phyloP scores from a whole-genome alignment of 2,113 vertebrate species.

The Poeciliopsis prolifica region DNA sequence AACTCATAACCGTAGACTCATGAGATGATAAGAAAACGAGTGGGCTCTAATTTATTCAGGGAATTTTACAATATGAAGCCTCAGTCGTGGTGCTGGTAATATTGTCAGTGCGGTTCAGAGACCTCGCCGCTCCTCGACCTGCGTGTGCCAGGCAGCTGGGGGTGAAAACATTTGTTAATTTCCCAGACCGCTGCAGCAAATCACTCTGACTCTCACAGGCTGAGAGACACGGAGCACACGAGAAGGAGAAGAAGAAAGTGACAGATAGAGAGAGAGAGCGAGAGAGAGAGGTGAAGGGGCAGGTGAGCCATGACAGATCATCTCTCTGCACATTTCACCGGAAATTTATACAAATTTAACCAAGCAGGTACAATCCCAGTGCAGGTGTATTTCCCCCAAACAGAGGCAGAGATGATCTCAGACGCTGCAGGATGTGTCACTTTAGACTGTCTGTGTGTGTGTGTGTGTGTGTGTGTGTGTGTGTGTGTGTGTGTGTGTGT shows the following conservation, averaged over 20 bases:
- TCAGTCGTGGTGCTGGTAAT: slow-evolving; percentile 35
- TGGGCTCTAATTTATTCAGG: slow-evolving; percentile 74
- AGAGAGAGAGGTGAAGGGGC: slow-evolving; percentile 33
- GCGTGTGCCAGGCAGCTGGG: slow-evolving; percentile 17
- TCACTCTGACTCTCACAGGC: slow-evolving; percentile 34
- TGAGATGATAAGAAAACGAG: slow-evolving; percentile 63
- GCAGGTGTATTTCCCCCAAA: slow-evolving; percentile 56
- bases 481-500: not conserved
- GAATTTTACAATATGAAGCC: slow-evolving; percentile 65
- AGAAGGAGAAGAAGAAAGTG: no score
- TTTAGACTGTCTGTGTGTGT: not conserved
- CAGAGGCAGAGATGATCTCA: not conserved
- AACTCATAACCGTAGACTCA: slow-evolving; percentile 50
- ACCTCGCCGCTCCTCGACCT: slow-evolving; percentile 26
- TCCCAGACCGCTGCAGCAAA: slow-evolving; percentile 56
- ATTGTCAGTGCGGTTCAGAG: slow-evolving; percentile 36
- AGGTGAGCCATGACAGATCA: slow-evolving; percentile 50
- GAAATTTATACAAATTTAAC: slow-evolving; percentile 51
- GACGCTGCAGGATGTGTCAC: slow-evolving; percentile 1
- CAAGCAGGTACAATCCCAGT: slow-evolving; percentile 51
- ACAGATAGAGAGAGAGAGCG: slow-evolving; percentile 20
- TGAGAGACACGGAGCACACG: slow-evolving; percentile 40
- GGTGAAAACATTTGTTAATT: slow-evolving; percentile 59
- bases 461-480: not conserved
- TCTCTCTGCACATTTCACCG: slow-evolving; percentile 44